A percentile compares a stretch with the other conserved stretches of the same genome.
Conservation (phyloP, 2,113 vertebrate genomes). For the Triplophysa rosa region DNA sequence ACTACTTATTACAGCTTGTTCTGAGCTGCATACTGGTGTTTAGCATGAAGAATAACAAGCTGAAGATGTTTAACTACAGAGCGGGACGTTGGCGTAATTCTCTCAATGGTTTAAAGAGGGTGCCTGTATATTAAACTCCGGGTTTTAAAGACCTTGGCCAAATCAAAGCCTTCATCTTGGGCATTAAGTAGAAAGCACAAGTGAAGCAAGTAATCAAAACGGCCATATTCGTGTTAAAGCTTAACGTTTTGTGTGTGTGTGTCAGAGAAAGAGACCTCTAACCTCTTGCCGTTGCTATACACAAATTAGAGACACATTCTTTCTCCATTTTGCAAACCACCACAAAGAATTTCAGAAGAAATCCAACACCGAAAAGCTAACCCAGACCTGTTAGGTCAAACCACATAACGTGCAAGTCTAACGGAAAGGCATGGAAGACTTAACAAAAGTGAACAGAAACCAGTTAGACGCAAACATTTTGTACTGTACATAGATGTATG, state of each 20-base stretch:
- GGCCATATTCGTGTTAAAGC: slow-evolving; percentile 18
- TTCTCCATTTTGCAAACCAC: slow-evolving; percentile 19
- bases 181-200: slow-evolving; percentile 37
- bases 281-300: slow-evolving; percentile 28
- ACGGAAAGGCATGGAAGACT: not conserved
- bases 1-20: slow-evolving; percentile 27
- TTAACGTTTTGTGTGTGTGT: not conserved
- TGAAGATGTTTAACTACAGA: slow-evolving; percentile 6
- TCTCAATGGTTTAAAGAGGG: slow-evolving; percentile 31
- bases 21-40: slow-evolving; percentile 14
- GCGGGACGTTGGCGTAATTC: slow-evolving; percentile 12
- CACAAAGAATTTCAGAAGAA: slow-evolving; percentile 10
- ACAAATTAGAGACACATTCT: slow-evolving; percentile 33
- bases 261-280: slow-evolving; percentile 4
- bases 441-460: slow-evolving; percentile 1
- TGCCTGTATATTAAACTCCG: slow-evolving; percentile 34
- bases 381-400: slow-evolving; percentile 31
- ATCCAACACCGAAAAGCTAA: not conserved
- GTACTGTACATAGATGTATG: not conserved
- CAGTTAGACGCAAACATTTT: not conserved
- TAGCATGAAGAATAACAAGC: slow-evolving; percentile 36
- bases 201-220: slow-evolving; percentile 38
- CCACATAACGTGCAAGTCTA: not conserved
- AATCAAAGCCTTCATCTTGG: slow-evolving; percentile 31
- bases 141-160: slow-evolving; percentile 14